Percentiles rank a stretch among this genome's conserved stretches.
phyloP scores from a whole-genome alignment of 1,140 invertebrate genomes.

The Vollenhovia emeryi region DNA sequence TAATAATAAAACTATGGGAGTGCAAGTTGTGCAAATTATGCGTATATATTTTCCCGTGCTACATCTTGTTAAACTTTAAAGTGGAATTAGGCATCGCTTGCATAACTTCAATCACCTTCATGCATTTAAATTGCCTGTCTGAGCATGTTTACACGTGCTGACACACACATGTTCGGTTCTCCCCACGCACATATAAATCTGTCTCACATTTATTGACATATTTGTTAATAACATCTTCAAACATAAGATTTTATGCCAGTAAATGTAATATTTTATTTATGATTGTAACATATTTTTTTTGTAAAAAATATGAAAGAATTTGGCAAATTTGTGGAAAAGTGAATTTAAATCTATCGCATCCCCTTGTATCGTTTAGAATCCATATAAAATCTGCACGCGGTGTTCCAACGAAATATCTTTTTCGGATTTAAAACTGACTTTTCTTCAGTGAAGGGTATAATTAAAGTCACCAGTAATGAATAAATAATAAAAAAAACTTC shows the following conservation, averaged over 20 bases:
- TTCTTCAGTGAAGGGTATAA: neutral
- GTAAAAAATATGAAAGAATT: neutral
- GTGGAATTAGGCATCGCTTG: neutral
- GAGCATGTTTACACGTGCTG: neutral
- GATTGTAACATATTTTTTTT: neutral
- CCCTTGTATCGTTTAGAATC: slow-evolving; percentile 1
- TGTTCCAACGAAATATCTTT: neutral
- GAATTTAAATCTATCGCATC: neutral
- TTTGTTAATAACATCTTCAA: slow-evolving; percentile 3
- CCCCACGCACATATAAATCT: slow-evolving; percentile 7
- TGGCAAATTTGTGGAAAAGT: neutral
- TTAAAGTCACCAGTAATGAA: no score
- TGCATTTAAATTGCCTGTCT: slow-evolving; percentile 53
- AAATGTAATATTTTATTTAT: neutral
- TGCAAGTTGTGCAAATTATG: neutral
- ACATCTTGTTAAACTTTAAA: slow-evolving; percentile 29
- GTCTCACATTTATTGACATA: neutral
- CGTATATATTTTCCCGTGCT: neutral
- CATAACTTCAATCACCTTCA: slow-evolving; percentile 49
- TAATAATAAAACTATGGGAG: neutral
- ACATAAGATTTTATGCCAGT: neutral
- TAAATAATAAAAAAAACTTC: no score
- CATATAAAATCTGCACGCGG: neutral
- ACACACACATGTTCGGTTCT: neutral
- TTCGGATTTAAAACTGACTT: neutral